A percentile compares a stretch with the other conserved stretches of the same genome.
Conservation (phyloP, 2,888 invertebrate species). For the Automeris io region DNA sequence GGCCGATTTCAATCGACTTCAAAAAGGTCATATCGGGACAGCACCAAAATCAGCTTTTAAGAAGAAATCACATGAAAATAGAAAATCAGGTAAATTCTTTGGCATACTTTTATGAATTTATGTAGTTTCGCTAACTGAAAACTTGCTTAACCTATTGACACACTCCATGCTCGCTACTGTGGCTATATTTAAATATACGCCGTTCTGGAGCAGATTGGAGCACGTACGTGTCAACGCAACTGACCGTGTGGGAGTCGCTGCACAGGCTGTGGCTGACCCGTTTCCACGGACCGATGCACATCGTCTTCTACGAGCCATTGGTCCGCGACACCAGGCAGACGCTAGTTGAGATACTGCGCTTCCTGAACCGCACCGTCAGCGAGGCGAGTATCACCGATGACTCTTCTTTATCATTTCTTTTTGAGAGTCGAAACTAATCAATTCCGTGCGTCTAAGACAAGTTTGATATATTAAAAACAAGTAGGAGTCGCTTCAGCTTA, state of each 20-base stretch:
- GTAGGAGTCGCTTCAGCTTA: no score
- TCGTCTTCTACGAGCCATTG: constrained; percentile 83
- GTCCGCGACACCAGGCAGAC: constrained; percentile 78
- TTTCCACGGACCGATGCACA: constrained; percentile 81
- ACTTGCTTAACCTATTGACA: no score
- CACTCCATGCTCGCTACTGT: no score
- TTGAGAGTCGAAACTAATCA: no score
- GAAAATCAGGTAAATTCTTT: constrained; percentile 58
- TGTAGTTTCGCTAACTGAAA: no score
- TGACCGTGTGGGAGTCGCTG: constrained; percentile 81
- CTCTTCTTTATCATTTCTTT: no score
- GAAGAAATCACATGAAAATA: constrained; percentile 56
- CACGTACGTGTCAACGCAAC: constrained; percentile 81
- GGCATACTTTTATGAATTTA: no score
- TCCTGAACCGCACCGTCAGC: constrained; percentile 73
- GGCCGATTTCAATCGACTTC: constrained; percentile 88
- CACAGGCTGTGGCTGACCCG: constrained; percentile 83
- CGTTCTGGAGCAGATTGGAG: constrained; percentile 79
- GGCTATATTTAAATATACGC: not conserved
- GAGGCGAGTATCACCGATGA: no score
- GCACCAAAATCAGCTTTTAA: constrained; percentile 77
- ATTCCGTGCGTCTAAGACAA: no score
- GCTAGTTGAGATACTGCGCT: constrained; percentile 76
- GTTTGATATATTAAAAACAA: no score
- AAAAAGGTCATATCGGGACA: constrained; percentile 88